A percentile compares a stretch with the other conserved stretches of the same genome.
Conservation (phyloP, 2,888 invertebrate genomes). For the Sthenelais limicola region DNA sequence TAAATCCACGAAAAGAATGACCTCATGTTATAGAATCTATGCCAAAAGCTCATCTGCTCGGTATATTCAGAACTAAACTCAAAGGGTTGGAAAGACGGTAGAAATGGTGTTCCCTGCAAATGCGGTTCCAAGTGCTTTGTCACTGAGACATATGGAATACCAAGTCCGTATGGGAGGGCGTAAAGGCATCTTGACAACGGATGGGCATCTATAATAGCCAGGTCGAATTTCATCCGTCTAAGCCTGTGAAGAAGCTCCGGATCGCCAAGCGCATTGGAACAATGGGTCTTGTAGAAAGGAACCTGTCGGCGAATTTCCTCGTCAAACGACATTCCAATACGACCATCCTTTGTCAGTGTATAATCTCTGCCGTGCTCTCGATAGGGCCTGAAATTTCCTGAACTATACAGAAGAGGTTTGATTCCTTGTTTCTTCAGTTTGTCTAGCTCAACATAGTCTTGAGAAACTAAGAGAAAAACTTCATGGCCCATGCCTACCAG, state of each 20-base stretch:
- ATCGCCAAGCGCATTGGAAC: background rate
- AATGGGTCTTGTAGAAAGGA: background rate
- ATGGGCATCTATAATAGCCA: constrained; percentile 11
- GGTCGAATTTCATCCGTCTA: constrained; percentile 17
- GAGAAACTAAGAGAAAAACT: background rate
- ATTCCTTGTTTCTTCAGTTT: background rate
- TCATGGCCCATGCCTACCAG: constrained; percentile 14
- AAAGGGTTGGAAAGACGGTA: constrained; percentile 11
- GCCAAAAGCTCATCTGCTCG: constrained; percentile 25
- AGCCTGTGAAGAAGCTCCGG: constrained; percentile 1
- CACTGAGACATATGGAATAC: constrained; percentile 14
- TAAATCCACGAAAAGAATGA: background rate
- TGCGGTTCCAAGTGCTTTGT: constrained; percentile 9
- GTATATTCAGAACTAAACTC: constrained; percentile 1
- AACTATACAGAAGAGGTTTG: background rate
- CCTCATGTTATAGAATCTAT: constrained; percentile 24
- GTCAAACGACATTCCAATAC: background rate
- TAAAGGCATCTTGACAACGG: constrained; percentile 17
- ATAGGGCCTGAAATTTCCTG: background rate
- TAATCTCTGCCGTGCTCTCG: background rate
- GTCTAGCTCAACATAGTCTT: background rate
- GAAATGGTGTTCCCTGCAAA: constrained; percentile 9
- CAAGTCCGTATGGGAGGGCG: constrained; percentile 6
- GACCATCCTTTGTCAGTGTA: no score
- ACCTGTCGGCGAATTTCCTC: background rate